Evolutionary conservation across 2,797 vertebrate genomes (phyloP).

Genomic region (Mormyrops boulengeri): DNA sequence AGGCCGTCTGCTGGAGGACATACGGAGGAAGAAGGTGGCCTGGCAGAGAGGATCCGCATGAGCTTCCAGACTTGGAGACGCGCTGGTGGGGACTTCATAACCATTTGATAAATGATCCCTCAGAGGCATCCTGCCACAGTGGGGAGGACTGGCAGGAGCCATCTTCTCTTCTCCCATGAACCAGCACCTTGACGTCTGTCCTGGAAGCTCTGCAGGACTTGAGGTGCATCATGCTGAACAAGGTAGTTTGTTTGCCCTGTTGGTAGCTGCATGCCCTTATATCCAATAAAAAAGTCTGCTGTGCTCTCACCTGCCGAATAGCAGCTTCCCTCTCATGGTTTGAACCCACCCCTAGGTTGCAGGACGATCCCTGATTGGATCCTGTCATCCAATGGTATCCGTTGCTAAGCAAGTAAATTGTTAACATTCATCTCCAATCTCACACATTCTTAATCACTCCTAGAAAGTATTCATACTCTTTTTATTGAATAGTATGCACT

Average conservation of each 20-base stretch:
- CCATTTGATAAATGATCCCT: neutral
- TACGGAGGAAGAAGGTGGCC: constrained; percentile 43
- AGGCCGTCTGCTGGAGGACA: constrained; percentile 51
- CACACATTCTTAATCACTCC: neutral
- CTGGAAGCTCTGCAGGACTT: neutral
- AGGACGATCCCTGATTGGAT: neutral
- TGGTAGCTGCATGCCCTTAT: neutral
- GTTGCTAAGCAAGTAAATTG: neutral
- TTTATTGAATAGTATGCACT: neutral
- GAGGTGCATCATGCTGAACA: neutral
- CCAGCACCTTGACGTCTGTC: neutral
- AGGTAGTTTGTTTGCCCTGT: neutral
- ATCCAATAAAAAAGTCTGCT: neutral
- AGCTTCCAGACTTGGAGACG: neutral
- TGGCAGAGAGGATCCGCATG: neutral
- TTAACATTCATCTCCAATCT: neutral
- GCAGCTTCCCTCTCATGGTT: neutral
- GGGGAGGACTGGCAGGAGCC: neutral
- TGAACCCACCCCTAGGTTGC: neutral
- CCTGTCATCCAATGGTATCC: neutral
- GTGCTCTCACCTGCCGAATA: neutral
- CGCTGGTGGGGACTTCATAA: neutral
- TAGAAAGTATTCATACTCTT: neutral
- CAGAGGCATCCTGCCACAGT: neutral
- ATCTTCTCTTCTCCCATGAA: neutral